Evolutionary conservation across 2,113 vertebrate species (phyloP).

Genomic region (Canis aureus): DNA sequence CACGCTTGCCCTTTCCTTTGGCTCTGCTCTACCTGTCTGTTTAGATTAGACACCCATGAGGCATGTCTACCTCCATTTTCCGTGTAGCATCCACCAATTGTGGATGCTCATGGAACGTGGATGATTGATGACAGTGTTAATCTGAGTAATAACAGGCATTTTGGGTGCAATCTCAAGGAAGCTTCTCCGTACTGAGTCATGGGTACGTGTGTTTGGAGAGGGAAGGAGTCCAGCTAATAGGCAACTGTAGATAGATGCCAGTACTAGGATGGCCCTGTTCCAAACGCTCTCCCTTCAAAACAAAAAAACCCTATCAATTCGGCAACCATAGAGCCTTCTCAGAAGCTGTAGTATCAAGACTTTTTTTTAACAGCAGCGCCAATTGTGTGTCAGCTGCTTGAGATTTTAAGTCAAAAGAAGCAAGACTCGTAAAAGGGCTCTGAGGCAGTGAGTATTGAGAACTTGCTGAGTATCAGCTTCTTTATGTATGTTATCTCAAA

Average conservation of each 20-base stretch:
- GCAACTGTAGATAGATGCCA: neutral
- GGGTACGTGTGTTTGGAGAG: neutral
- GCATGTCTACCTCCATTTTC: neutral
- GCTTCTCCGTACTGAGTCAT: neutral
- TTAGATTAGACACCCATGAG: slow-evolving; percentile 52
- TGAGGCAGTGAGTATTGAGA: neutral
- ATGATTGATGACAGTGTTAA: slow-evolving; percentile 65
- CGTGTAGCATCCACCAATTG: neutral
- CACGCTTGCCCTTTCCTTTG: neutral
- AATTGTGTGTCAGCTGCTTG: neutral
- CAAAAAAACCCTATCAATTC: neutral
- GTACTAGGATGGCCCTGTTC: neutral
- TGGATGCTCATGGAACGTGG: neutral
- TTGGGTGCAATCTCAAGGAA: neutral
- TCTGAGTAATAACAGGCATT: slow-evolving; percentile 24
- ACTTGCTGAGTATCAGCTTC: neutral
- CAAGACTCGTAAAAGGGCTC: neutral
- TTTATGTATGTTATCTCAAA: neutral
- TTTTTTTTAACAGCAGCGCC: neutral
- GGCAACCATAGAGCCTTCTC: neutral
- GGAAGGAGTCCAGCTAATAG: neutral
- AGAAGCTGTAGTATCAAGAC: neutral
- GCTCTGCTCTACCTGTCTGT: slow-evolving; percentile 38
- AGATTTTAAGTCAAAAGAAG: neutral
- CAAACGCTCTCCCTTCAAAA: slow-evolving; percentile 8